phyloP scores from a whole-genome alignment of 2,888 invertebrate species.

The Nomada goodeniana region DNA sequence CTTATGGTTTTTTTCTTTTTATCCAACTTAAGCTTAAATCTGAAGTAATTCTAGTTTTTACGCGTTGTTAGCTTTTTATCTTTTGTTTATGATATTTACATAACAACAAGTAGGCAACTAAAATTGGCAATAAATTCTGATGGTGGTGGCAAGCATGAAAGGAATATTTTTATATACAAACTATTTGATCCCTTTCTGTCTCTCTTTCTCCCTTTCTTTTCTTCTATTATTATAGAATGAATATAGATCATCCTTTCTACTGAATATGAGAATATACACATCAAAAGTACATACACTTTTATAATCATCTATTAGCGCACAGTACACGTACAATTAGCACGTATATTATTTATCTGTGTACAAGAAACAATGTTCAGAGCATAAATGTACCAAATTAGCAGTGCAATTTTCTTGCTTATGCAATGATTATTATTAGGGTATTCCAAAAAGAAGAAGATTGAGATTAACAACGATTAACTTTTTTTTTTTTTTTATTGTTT shows the following conservation, averaged over 20 bases:
- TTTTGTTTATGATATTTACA: slow-evolving; percentile 33
- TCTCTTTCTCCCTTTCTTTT: slow-evolving; percentile 3
- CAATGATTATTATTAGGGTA: slow-evolving; percentile 54
- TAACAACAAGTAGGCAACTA: slow-evolving; percentile 36
- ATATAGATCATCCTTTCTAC: too few species aligned
- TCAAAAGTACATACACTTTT: too few species aligned
- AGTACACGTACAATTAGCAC: too few species aligned
- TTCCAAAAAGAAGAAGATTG: slow-evolving; percentile 51
- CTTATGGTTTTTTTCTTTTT: slow-evolving; percentile 5
- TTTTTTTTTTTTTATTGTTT: slow-evolving; percentile 70
- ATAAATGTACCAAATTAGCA: slow-evolving; percentile 24
- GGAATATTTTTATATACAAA: slow-evolving; percentile 15
- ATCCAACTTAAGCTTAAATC: slow-evolving; percentile 24
- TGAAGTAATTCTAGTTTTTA: slow-evolving; percentile 18
- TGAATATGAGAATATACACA: too few species aligned
- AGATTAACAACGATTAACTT: slow-evolving; percentile 49
- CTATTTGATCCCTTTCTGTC: slow-evolving; percentile 8
- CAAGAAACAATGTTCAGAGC: background rate
- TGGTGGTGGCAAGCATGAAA: slow-evolving; percentile 69
- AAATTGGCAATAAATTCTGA: slow-evolving; percentile 36
- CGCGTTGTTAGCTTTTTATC: slow-evolving; percentile 14
- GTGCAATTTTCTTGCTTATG: slow-evolving; percentile 34
- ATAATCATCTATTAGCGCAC: too few species aligned
- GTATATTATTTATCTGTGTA: background rate
- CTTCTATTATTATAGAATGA: too few species aligned